phyloP scores from a whole-genome alignment of 2,888 invertebrate species.

The Fabriciana adippe region DNA sequence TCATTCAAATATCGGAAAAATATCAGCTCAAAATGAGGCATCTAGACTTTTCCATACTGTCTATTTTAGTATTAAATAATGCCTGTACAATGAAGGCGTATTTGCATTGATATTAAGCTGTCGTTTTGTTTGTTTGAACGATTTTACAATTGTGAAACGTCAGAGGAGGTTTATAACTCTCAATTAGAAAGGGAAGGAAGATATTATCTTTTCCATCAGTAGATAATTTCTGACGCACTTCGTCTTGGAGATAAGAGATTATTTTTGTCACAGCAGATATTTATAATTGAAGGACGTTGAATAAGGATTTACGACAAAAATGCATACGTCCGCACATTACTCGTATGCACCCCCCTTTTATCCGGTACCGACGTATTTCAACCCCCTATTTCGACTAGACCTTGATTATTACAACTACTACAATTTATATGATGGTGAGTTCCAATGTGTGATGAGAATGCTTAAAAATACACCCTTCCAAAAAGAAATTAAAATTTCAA shows the following conservation, averaged over 20 bases:
- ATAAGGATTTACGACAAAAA: conserved; percentile 11
- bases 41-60: conserved; percentile 13
- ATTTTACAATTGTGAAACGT: conserved; percentile 44
- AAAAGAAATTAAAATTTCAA: too few species aligned
- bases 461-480: too few species aligned
- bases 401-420: conserved; percentile 64
- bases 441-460: background rate
- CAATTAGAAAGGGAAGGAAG: conserved; percentile 3
- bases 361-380: conserved; percentile 59
- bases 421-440: conserved; percentile 72
- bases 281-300: too few species aligned
- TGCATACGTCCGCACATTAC: conserved; percentile 25
- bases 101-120: conserved; percentile 49
- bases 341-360: conserved; percentile 54
- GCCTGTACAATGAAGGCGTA: conserved; percentile 47
- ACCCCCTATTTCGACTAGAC: conserved; percentile 59
- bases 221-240: conserved; percentile 15
- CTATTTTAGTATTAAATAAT: conserved; percentile 46
- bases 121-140: conserved; percentile 13
- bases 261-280: background rate
- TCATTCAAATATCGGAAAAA: conserved; percentile 63
- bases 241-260: background rate
- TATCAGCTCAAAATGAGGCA: conserved; percentile 20
- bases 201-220: background rate
- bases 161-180: conserved; percentile 46